Conservation (phyloP, 2,797 vertebrate genomes). For the Cyclopterus lumpus region DNA sequence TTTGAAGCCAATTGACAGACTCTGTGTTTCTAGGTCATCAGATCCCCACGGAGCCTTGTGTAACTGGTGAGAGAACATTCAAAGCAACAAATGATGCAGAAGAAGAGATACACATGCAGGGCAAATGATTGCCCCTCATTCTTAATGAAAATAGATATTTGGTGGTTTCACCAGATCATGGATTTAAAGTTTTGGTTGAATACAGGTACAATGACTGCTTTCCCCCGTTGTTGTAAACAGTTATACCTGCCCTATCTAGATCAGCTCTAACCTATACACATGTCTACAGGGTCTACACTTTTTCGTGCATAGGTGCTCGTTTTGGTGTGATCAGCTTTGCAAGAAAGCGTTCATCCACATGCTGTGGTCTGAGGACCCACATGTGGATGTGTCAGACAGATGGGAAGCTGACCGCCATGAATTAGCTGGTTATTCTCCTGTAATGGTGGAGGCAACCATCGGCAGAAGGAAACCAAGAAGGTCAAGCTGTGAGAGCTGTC, state of each 20-base stretch:
- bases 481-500: conserved; percentile 50
- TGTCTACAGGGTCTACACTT: not conserved
- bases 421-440: conserved; percentile 46
- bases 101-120: conserved; percentile 34
- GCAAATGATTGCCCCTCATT: conserved; percentile 23
- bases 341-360: not conserved
- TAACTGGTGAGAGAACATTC: conserved; percentile 39
- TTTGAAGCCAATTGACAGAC: conserved; percentile 53
- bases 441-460: conserved; percentile 18
- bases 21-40: conserved; percentile 64
- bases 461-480: conserved; percentile 54
- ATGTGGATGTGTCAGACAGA: conserved; percentile 10
- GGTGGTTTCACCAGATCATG: conserved; percentile 38
- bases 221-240: not conserved
- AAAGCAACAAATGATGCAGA: conserved; percentile 43
- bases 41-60: conserved; percentile 37
- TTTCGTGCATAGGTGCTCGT: not conserved
- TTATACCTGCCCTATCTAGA: not conserved
- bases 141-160: conserved; percentile 27
- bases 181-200: conserved; percentile 36
- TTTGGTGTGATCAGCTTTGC: conserved; percentile 3
- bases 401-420: conserved; percentile 39
- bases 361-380: not conserved
- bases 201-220: conserved; percentile 20
- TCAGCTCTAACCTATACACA: not conserved